Percentiles rank a stretch among this genome's conserved stretches.
phyloP scores from a whole-genome alignment of 1,140 invertebrate species.

The Odontomachus brunneus region DNA sequence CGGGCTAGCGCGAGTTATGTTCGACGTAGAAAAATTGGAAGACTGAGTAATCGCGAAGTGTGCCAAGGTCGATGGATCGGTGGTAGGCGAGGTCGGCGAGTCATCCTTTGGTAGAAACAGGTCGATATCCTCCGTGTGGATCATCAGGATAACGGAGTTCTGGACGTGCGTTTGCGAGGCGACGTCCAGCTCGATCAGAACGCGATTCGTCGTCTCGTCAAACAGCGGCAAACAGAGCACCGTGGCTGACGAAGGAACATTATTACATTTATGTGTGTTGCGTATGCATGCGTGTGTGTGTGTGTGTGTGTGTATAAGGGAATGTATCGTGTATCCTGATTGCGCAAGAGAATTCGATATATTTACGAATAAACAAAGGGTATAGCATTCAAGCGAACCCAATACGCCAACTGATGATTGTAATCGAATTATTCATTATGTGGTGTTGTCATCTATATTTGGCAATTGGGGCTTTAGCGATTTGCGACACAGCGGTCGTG shows the following conservation, averaged over 20 bases:
- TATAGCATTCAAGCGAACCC: background rate
- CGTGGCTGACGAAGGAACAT: slow-evolving; percentile 39
- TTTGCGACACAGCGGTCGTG: background rate
- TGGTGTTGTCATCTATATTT: background rate
- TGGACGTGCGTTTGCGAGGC: slow-evolving; percentile 75
- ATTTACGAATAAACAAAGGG: background rate
- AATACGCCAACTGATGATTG: background rate
- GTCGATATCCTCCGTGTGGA: slow-evolving; percentile 78
- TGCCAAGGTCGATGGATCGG: slow-evolving; percentile 42
- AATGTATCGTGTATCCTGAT: background rate
- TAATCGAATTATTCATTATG: background rate
- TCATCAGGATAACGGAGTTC: slow-evolving; percentile 79
- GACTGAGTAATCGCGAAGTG: slow-evolving; percentile 68
- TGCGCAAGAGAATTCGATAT: background rate
- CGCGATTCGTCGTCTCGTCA: slow-evolving; percentile 78
- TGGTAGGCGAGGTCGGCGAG: slow-evolving; percentile 47
- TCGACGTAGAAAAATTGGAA: slow-evolving; percentile 76
- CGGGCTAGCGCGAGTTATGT: slow-evolving; percentile 38
- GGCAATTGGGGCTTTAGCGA: background rate
- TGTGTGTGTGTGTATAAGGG: background rate
- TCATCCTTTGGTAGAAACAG: slow-evolving; percentile 78
- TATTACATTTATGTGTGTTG: background rate
- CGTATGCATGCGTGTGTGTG: background rate
- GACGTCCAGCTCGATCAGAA: slow-evolving; percentile 79
- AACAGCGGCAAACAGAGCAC: slow-evolving; percentile 83